Base-by-base conservation (phyloP, 2,113 vertebrate species). In the Thymallus thymallus region DNA sequence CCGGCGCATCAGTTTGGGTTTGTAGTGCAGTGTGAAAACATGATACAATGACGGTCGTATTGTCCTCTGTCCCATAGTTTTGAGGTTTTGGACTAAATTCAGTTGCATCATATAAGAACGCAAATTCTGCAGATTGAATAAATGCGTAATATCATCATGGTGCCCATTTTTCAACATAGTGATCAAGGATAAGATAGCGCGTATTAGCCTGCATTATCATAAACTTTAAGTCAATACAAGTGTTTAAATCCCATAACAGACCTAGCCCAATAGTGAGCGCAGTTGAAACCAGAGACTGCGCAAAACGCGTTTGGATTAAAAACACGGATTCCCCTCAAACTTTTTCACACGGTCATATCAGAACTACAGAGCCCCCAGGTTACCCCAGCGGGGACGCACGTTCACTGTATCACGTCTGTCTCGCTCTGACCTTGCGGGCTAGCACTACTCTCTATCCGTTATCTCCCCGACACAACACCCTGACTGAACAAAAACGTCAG, bases 391-490 rank as follows among this genome's bases (percentile, higher is more conserved):
- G 63, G 23, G 35, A 46, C 30, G 74, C 58, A 74, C 80, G 78
- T 82, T 84, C 62, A 26, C 14, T 5, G 10, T 55, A 69, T 76
- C 85, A 84, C 77, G 82, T 86, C 82, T 80, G 58, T 79, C 61
- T 35, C 26, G 20, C 13, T n/a, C 16, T 71, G 84, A 84, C 88
- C 84, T 87, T 82, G 79, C 66, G 63, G 26, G 22, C 41, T 20
- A 30, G 35, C 9, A 41, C 35, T 41, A 41, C 35, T 12, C 41
- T 65, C 26, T 68, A 79, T 66, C 61, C 46, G 58, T 24, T 83
- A 87, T 87, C 84, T 76, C 22, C 20, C 20, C 4, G 77, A 77
- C 76, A 75, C 77, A 73, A 76, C 74, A 62, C 5, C 20, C 4
- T 61, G 56, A 41, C n/a, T 61, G 56, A 23, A 41, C 13, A 61